Base-by-base conservation (phyloP, 1,140 invertebrate genomes). In the Bombus consobrinus region DNA sequence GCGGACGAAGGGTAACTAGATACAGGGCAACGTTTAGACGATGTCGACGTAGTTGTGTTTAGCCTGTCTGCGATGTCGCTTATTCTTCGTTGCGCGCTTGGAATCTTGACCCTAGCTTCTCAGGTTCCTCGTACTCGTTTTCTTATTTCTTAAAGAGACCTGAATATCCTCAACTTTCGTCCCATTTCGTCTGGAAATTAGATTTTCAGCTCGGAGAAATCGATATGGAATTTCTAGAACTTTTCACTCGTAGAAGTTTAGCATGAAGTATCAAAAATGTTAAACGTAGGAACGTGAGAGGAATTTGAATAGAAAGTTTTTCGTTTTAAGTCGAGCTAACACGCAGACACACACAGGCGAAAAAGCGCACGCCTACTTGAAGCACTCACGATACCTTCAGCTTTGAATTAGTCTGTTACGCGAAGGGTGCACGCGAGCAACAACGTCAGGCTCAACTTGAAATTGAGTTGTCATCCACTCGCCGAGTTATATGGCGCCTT, bases 391-490 rank as follows among this genome's bases (percentile, higher is more conserved):
- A 8, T 22, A 34, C 41, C 64, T 53, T 69, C 78, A 53, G 57
- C 43, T 22, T 39, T 43, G 66, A 69, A 80, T 80, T 43, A 76
- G 72, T 62, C 28, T 93, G 92, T 93, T 93, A 53, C 93, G 92
- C 93, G 92, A 94, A 94, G 91, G 66, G 18, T 91, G 92, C 94
- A 94, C 94, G 94, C 94, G 92, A 95, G 91, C 89, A 92, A 94
- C 89, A 92, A 94, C 92, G 93, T 94, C 92, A 93, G 92, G 88
- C 89, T 92, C 91, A 94, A 95, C 92, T 95, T 94, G 91, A 94
- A 95, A 95, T 94, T 95, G 94, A 95, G 94, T 95, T 95, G 94
- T 95, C 94, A 95, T 95, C 94, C 91, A 94, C 93, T 95, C 92
- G 85, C 80, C 74, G 93, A 94, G 93, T 95, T 94, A 93, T 91